Conservation (phyloP, 2,113 vertebrate species). For the Raja brachyura region DNA sequence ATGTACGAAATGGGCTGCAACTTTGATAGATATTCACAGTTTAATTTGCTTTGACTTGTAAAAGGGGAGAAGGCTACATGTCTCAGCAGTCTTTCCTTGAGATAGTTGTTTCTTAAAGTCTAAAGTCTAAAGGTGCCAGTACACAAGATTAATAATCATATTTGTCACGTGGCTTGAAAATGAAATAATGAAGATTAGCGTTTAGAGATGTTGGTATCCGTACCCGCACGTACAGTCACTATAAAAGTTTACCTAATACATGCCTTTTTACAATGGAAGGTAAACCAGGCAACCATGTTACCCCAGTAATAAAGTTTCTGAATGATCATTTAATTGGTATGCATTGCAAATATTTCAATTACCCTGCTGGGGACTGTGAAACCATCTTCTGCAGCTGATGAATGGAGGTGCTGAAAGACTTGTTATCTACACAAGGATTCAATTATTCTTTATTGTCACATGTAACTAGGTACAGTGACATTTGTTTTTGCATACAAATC, state of each 20-base stretch:
- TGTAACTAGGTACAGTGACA: no score
- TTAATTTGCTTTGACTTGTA: not conserved
- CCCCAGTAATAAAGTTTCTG: not conserved
- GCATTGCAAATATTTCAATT: not conserved
- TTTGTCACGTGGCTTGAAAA: no score
- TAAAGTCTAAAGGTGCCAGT: no score
- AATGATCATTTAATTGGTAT: not conserved
- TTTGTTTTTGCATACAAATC: no score
- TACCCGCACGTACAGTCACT: no score
- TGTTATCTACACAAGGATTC: not conserved
- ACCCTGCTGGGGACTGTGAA: not conserved
- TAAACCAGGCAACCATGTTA: not conserved
- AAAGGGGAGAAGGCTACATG: not conserved
- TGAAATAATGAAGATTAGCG: no score
- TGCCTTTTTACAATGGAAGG: not conserved
- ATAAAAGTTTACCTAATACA: not conserved
- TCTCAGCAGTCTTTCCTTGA: not conserved
- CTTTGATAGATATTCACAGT: not conserved
- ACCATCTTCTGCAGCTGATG: not conserved
- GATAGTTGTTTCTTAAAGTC: not conserved
- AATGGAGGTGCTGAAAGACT: not conserved
- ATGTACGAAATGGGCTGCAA: not conserved
- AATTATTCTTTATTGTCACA: no score
- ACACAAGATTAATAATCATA: no score
- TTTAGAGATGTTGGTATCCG: no score